Base-by-base conservation (phyloP, 2,113 vertebrate species). In the Corythaeola cristata region DNA sequence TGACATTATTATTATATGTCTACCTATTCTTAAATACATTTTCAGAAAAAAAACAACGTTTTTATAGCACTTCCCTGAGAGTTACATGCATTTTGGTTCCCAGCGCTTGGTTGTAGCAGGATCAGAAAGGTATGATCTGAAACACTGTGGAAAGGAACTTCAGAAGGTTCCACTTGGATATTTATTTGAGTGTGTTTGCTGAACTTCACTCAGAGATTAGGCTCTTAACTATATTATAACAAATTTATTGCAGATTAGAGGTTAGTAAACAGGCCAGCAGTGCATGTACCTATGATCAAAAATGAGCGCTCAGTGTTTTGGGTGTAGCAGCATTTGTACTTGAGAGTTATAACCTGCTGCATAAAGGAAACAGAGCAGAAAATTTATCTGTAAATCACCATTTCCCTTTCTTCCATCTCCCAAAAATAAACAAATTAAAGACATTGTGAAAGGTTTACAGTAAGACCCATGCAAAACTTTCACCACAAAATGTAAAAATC, bases 401-500 rank as follows among this genome's bases (percentile, higher is more conserved):
- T 96, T 96, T 96, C 93, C 91, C 71, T 88, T 94, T 82, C 93
- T 93, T 89, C 85, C 59, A 73, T 37, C 55, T 94, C 72, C 62
- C 78, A 11, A 91, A 95, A 96, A 91, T 94, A 96, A 94, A 84
- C 83, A 77, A 95, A 80, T 79, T 72, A 66, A 96, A 96, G 44
- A 90, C 32, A 86, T 69, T 78, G 47, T 83, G 85, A 94, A 94
- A 95, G 91, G 35, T 79, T 96, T 91, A 88, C 94, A 93, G 84
- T 72, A 96, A 95, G 89, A 69, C 62, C 77, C 87, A 96, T 96
- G 94, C 93, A 96, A 96, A 97, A 91, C 59, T 91, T 97, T 69
- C 55, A 90, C 96, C 91, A 66, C 93, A 95, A 91, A 89, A 95
- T 94, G 82, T 95, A 97, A 97, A 96, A 97, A 83, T 69, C 73